Evolutionary conservation across 2,888 invertebrate genomes (phyloP).

Genomic region (Nemoura dubitans): DNA sequence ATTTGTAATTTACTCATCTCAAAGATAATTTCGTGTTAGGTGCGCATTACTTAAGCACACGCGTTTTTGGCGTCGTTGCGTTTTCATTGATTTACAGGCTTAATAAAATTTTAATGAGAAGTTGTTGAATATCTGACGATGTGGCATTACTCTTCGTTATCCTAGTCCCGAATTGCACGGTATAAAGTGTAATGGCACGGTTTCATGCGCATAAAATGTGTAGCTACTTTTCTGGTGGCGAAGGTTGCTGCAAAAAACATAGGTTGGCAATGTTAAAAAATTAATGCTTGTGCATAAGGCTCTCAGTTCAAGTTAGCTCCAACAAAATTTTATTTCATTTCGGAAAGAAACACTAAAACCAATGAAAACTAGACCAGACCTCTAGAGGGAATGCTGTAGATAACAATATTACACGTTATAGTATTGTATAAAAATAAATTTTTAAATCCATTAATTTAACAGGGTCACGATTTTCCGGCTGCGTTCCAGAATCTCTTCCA

Average conservation of each 20-base stretch:
- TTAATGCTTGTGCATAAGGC: neutral
- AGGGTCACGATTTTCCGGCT: neutral
- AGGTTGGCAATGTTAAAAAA: neutral
- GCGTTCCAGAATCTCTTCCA: neutral
- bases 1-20: neutral
- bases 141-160: neutral
- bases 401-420: neutral
- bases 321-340: neutral
- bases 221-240: neutral
- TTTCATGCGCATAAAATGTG: neutral
- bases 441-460: neutral
- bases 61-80: neutral
- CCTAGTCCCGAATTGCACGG: neutral
- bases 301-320: neutral
- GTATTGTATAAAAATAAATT: neutral
- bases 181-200: neutral
- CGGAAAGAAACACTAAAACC: neutral
- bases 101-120: neutral
- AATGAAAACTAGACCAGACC: neutral
- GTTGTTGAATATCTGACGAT: neutral
- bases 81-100: neutral
- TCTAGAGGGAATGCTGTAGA: neutral
- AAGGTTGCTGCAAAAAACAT: neutral
- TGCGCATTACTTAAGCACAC: neutral
- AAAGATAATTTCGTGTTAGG: neutral